These are phyloP conservation scores for silkworm (Bombyx mori) DNA, from an alignment of 1,140 invertebrate species.

Conservation along the genomic window ASM3026992v2 NC_085117.1:5503001-5503500, in stretches of 20 bases:
- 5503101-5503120: slow-evolving; percentile 15
- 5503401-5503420: slow-evolving; percentile 57
- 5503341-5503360: slow-evolving; percentile 62
- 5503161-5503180: too few species aligned
- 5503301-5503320: slow-evolving; percentile 15
- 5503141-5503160: too few species aligned
- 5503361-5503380: slow-evolving; percentile 53
- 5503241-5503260: slow-evolving; percentile 1
- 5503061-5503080: slow-evolving; percentile 32
- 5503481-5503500: slow-evolving; percentile 67
- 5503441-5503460: slow-evolving; percentile 25
- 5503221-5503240: neutral
- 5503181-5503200: too few species aligned
- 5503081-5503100: slow-evolving; percentile 27
- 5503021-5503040: neutral
- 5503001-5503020: neutral
- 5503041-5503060: slow-evolving; percentile 2
- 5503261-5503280: slow-evolving; percentile 1
- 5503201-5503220: too few species aligned
- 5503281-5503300: slow-evolving; percentile 13
- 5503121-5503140: neutral
- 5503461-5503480: slow-evolving; percentile 35
- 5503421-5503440: slow-evolving; percentile 63
- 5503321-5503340: slow-evolving; percentile 48
- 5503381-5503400: slow-evolving; percentile 54